Evolutionary conservation across 2,113 vertebrate genomes (phyloP), one percentile per base, ranked within the genome.

Genomic region (Beaufortia kweichowensis): DNA sequence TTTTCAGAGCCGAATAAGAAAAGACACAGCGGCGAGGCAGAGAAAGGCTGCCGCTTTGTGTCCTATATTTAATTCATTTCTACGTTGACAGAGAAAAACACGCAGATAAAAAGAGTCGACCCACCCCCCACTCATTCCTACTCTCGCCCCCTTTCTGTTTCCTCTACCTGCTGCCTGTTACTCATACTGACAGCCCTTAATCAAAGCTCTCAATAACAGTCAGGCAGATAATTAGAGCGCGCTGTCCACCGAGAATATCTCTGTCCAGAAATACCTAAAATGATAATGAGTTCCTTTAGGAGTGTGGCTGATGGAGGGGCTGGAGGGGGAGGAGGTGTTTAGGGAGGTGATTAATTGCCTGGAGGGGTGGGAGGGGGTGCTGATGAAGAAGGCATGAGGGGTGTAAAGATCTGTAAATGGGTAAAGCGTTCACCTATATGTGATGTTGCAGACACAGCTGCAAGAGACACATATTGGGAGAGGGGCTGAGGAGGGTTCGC

Each of bases 131-230:
- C 35, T 41, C 60, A 28, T 19, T 15, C 35, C 4, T 4, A 39
- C 55, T 33, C 53, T 33, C 28, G 35, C 17, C 48, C 61, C 68
- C 66, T 62, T 74, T 29, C 1, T 39, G 31, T 65, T 3, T 39
- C 74, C 55, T 79, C 75, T 81, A 83, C 79, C 82, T 83, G 81
- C 68, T 75, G 82, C 77, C 79, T 83, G 78, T 82, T 82, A 85
- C 73, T 87, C 85, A 85, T 80, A 78, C 68, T 79, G 81, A 84
- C 81, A 81, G 75, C 76, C 69, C 78, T 81, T 85, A 85, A 86
- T 85, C 84, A 85, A 83, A 86, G 82, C 77, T 79, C 79, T 86
- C 85, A 85, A 82, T 85, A 85, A 85, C 80, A 78, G 82, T 85
- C 84, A 85, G 79, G 48, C 66, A 57, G 76, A 82, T 84, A 82